phyloP scores from a whole-genome alignment of 37 sponge, comb jelly and placozoan species.

The Halichondria panicea region DNA sequence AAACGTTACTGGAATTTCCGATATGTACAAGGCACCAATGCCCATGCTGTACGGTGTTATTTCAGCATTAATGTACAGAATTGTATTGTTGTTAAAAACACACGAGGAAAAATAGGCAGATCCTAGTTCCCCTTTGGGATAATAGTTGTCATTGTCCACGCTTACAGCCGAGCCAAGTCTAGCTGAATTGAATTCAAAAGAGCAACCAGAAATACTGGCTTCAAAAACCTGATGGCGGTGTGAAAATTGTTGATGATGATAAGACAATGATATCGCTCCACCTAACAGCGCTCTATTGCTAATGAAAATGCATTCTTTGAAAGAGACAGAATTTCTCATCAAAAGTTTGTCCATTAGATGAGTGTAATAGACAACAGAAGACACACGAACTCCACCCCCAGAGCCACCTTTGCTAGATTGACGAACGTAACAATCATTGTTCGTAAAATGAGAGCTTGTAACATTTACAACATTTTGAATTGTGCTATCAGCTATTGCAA shows the following conservation, averaged over 20 bases:
- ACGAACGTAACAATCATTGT: not conserved
- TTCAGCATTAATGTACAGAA: not conserved
- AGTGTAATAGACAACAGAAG: not conserved
- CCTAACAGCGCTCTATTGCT: not conserved
- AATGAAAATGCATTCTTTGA: not conserved
- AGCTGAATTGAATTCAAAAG: not conserved
- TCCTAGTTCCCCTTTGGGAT: not conserved
- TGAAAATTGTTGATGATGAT: too few species aligned
- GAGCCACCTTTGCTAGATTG: not conserved
- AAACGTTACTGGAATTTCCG: not conserved
- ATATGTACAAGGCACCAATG: not conserved
- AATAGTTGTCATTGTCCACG: not conserved
- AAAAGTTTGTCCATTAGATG: too few species aligned
- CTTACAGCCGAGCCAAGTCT: not conserved
- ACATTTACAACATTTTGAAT: not conserved
- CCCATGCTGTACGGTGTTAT: not conserved
- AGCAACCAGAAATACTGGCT: not conserved
- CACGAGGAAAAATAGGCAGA: not conserved
- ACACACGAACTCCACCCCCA: not conserved
- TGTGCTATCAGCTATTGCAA: not conserved
- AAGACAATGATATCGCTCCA: not conserved
- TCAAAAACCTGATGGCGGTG: not conserved
- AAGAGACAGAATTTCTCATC: too few species aligned
- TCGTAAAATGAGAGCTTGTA: not conserved
- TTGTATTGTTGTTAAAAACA: not conserved